These are phyloP conservation scores for Paratrypauchen microcephalus DNA, from an alignment of 2,797 vertebrate species.

Conservation along the genomic window DNA sequence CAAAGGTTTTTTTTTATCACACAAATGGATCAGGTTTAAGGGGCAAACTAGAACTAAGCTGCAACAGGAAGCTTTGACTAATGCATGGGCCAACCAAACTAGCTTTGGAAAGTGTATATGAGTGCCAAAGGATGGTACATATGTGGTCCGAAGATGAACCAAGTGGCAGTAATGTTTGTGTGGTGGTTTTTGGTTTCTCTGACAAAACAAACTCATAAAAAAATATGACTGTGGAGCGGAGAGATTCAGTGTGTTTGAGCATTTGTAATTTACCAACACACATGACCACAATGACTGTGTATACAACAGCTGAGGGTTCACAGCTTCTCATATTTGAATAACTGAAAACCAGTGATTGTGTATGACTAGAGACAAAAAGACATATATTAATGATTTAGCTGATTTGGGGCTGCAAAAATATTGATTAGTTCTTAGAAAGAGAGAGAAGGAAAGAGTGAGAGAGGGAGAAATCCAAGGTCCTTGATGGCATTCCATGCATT, in stretches of 20 bases:
- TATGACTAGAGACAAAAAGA: conserved; percentile 16
- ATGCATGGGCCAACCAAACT: conserved; percentile 27
- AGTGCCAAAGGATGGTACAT: conserved; percentile 45
- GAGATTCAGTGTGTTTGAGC: conserved; percentile 52
- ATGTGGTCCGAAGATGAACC: conserved; percentile 50
- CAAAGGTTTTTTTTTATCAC: conserved; percentile 41
- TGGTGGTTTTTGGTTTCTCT: conserved; percentile 70
- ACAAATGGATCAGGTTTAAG: conserved; percentile 50
- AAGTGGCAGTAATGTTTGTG: conserved; percentile 52
- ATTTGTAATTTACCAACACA: conserved; percentile 40
- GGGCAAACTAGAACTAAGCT: conserved; percentile 36
- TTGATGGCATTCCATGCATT: conserved; percentile 38
- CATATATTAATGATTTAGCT: neutral
- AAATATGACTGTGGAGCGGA: conserved; percentile 48
- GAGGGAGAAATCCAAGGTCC: conserved; percentile 27
- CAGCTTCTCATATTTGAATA: conserved; percentile 34
- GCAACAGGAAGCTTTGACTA: conserved; percentile 39
- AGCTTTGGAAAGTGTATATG: conserved; percentile 45
- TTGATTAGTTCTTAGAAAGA: neutral
- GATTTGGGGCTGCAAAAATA: neutral
- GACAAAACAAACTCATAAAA: conserved; percentile 70
- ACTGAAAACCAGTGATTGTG: conserved; percentile 7
- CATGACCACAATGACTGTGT: conserved; percentile 20
- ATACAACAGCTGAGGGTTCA: conserved; percentile 35
- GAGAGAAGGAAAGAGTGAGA: neutral